Percentiles rank a stretch among this genome's conserved stretches.
These are phyloP conservation scores for Malthinus seriepunctatus DNA, from an alignment of 2,888 invertebrate genomes.

Conservation along the genomic window DNA sequence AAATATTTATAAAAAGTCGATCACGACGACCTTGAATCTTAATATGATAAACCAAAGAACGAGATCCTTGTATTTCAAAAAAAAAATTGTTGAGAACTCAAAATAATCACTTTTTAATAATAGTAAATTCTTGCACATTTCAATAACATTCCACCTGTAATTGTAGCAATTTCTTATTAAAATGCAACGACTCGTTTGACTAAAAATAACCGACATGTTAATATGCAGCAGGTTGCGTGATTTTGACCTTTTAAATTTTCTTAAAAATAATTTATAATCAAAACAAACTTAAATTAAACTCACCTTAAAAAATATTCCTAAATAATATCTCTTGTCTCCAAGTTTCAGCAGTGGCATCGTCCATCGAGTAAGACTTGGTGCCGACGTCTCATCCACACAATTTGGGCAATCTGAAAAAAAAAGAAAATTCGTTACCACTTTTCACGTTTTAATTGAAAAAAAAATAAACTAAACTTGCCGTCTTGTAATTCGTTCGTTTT, in stretches of 20 bases:
- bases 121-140: too few species aligned
- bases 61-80: too few species aligned
- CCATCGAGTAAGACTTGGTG: slow-evolving; percentile 74
- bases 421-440: neutral
- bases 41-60: too few species aligned
- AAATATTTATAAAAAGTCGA: too few species aligned
- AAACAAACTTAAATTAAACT: slow-evolving; percentile 37
- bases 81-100: too few species aligned
- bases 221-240: too few species aligned
- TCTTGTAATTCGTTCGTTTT: slow-evolving; percentile 14
- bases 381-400: slow-evolving; percentile 71
- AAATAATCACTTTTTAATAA: too few species aligned
- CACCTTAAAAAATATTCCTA: slow-evolving; percentile 95
- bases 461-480: slow-evolving; percentile 20
- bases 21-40: too few species aligned
- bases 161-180: too few species aligned
- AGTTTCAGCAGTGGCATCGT: slow-evolving; percentile 88
- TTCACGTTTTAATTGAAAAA: slow-evolving; percentile 73
- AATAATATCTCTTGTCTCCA: slow-evolving; percentile 86
- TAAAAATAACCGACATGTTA: too few species aligned
- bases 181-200: too few species aligned
- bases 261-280: neutral
- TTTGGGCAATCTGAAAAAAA: slow-evolving; percentile 73
- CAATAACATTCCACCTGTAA: too few species aligned
- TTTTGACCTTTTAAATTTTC: slow-evolving; percentile 3